Evolutionary conservation across 2,113 vertebrate genomes (phyloP).

Genomic region (Scytalopus superciliaris): DNA sequence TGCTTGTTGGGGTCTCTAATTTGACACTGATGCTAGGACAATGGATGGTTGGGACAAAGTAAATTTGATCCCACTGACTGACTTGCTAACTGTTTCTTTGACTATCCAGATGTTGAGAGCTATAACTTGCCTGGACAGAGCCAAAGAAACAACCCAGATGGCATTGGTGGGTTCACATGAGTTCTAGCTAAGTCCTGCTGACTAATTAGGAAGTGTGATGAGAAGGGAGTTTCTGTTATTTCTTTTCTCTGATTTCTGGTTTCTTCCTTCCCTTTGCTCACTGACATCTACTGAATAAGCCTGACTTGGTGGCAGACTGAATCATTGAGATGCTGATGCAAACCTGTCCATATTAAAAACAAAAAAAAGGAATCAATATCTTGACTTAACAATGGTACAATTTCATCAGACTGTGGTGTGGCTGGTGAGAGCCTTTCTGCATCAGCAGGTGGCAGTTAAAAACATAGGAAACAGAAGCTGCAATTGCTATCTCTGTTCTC

Average conservation of each 20-base stretch:
- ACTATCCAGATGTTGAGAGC: slow-evolving; percentile 18
- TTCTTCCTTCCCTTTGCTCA: not conserved
- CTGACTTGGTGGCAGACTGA: not conserved
- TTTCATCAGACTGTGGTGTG: not conserved
- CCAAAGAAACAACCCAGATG: not conserved
- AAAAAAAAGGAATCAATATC: not conserved
- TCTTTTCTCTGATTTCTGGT: not conserved
- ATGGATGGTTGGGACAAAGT: not conserved
- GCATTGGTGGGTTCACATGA: not conserved
- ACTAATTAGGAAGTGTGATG: not conserved
- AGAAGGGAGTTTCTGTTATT: not conserved
- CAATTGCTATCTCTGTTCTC: not conserved
- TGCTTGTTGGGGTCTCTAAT: slow-evolving; percentile 11
- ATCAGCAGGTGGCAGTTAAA: not conserved
- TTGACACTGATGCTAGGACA: slow-evolving; percentile 23
- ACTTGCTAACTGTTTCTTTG: not conserved
- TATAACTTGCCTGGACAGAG: not conserved
- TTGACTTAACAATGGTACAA: not conserved
- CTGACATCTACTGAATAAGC: not conserved
- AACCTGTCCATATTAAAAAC: not conserved
- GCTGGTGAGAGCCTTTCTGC: not conserved
- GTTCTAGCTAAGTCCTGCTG: not conserved
- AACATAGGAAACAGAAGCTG: slow-evolving; percentile 6
- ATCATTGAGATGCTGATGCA: not conserved
- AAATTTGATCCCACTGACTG: not conserved